Base-by-base conservation (phyloP, 1,140 invertebrate genomes). In the Drosophila rufa region DNA sequence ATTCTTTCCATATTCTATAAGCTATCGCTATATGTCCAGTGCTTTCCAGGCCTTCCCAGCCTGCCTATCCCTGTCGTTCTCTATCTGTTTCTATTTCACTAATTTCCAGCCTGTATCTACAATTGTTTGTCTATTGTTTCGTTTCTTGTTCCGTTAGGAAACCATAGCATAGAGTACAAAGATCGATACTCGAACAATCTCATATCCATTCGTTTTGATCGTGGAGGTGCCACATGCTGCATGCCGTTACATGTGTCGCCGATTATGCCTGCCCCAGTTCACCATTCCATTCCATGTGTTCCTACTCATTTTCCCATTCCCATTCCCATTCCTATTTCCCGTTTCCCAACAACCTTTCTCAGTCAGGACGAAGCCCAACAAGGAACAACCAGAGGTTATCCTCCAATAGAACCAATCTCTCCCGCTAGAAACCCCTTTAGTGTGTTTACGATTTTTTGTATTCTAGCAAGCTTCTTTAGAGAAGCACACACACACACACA, bases 161-260 rank as follows among this genome's bases (percentile, higher is more conserved):
- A 19, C 12, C 30, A 30, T 48, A 64, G 43, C 19, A 22, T 47
- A 19, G 17, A 64, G 38, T 33, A 19, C 40, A 7, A 38, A 56
- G n/a, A 15, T 19, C 38, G 65, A 33, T 38, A n/a, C 27, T 17
- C 25, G 33, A 14, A 14, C 27, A 19, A 50, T 59, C 7, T 53
- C 30, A 50, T 46, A 27, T 43, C n/a, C 53, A 58, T 43, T 42
- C 42, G 46, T 73, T 73, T 55, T 25, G 14, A 51, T 71, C 55
- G 33, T 71, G 45, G 27, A 59, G 69, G 51, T 30, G 45, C 11
- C 69, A 73, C 69, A 73, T 73, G 46, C 45, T 73, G 70, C 70
- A 73, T 73, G 70, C 70, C 14, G 70, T 73, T 73, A 43, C 67
- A 73, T 71, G 70, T 73, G 68, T 27, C 36, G 58, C 25, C 64